Evolutionary conservation across 2,888 invertebrate species (phyloP), one percentile per base, ranked within the genome.

Genomic region (Drosophila colorata): DNA sequence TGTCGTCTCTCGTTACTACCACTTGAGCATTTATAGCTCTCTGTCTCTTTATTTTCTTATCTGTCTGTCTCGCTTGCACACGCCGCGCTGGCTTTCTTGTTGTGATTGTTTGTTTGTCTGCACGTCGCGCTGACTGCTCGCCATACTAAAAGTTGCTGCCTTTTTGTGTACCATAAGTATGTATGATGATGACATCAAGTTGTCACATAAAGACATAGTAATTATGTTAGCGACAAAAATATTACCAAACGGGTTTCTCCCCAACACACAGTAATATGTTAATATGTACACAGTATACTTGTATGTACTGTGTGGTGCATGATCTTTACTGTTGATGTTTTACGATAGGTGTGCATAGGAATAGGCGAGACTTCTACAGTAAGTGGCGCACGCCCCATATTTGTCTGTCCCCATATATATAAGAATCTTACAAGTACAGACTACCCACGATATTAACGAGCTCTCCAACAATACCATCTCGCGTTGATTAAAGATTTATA

Each of bases 161-260:
- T 43, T 48, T 40, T 51, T 51, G 44, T 41, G 14, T 43, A 57
- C 16, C 40, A 25, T 55, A 35, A 41, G 33, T 31, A 14, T 53
- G 33, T 65, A 52, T 61, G 47, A 77, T 57, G 61, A 79, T 71
- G 57, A 60, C 66, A 78, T 67, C 67, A 72, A 60, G 58, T 46
- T 60, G 49, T 58, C 46, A 58, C 44, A 77, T 74, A 70, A 61
- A 74, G 70, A 78, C 79, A 78, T 78, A 78, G 58, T 78, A 78
- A 78, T 78, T 78, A 74, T 81, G 61, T 61, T 74, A 70, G 46
- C 79, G 70, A 67, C 82, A 78, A 78, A 78, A 78, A 78, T 78
- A 78, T 78, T 78, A 81, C 53, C 64, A 73, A 72, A 63, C 49
- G 48, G 25, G 37, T 37, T 60, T 53, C 14, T 38, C n/a, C 8